Evolutionary conservation across 2,797 vertebrate genomes (phyloP).

Genomic region (Oryzias dopingdopingensis): DNA sequence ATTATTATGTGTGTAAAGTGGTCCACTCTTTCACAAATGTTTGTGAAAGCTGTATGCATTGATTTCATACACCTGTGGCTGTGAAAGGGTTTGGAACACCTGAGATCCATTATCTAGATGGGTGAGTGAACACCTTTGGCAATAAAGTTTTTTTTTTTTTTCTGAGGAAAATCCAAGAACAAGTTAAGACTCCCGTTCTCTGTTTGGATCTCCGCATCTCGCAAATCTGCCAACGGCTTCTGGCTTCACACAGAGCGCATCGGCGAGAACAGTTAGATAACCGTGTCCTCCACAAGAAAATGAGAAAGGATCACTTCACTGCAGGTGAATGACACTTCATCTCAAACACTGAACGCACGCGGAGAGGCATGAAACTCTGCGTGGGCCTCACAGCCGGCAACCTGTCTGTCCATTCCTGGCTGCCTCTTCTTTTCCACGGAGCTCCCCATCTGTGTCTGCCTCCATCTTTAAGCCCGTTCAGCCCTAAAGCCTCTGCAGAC

Average conservation of each 20-base stretch:
- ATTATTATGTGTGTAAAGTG: too few relatives aligned
- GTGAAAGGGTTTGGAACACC: too few relatives aligned
- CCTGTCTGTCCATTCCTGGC: slow-evolving; percentile 34
- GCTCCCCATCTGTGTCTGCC: slow-evolving; percentile 46
- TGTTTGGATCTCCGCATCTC: not conserved
- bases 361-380: slow-evolving; percentile 18
- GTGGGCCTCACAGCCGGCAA: slow-evolving; percentile 16
- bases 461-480: slow-evolving; percentile 27
- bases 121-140: too few relatives aligned
- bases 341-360: slow-evolving; percentile 26
- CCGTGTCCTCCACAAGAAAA: slow-evolving; percentile 18
- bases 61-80: too few relatives aligned
- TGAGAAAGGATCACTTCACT: slow-evolving; percentile 31
- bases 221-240: slow-evolving; percentile 12
- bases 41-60: too few relatives aligned
- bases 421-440: slow-evolving; percentile 49
- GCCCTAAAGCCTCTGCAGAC: slow-evolving; percentile 42
- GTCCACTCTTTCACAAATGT: too few relatives aligned
- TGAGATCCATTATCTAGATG: too few relatives aligned
- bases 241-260: slow-evolving; percentile 6
- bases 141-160: too few relatives aligned
- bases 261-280: slow-evolving; percentile 12
- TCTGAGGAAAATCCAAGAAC: too few relatives aligned
- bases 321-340: slow-evolving; percentile 27
- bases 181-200: too few relatives aligned